Evolutionary conservation across 2,888 invertebrate genomes (phyloP), one percentile per base, ranked within the genome.

Genomic region (Arge pagana): DNA sequence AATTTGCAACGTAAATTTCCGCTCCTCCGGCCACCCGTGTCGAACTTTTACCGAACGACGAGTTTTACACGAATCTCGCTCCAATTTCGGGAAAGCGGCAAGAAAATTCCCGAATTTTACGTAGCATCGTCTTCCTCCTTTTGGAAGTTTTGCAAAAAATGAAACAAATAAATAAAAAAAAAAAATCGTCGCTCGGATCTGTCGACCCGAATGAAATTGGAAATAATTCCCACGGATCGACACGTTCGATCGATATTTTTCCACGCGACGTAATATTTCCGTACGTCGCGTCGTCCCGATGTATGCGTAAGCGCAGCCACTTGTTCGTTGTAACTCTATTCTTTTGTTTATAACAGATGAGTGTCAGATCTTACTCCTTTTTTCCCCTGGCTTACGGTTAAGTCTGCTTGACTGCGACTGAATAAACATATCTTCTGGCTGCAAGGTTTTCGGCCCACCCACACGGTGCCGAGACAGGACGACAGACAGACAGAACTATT

Each of bases 391-490:
- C 58, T 59, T 63, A 64, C 66, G 65, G 65, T 65, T 61, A 61
- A 64, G 65, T 62, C 66, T 61, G 62, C 65, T 63, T 58, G 50
- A 64, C 69, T 66, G 62, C 63, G 66, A 70, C 73, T 74, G 71
- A 71, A 71, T 72, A 74, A 74, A 73, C 74, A 74, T 69, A 73
- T 73, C 69, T 57, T 59, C 65, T 71, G 67, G 68, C 71, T 68
- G n/a, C n/a, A n/a, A n/a, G n/a, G n/a, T n/a, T n/a, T n/a, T 67
- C 55, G 60, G 73, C 67, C 73, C 74, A 73, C 74, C 74, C 74
- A 45, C 45, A 31, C 45, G 45, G n/a, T n/a, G n/a, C n/a, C n/a
- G n/a, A n/a, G n/a, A n/a, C n/a, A n/a, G n/a, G n/a, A n/a, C n/a
- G n/a, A n/a, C n/a, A n/a, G 45, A 35, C 24, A 72, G 67, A 64